These are phyloP conservation scores for Falco naumanni DNA, from an alignment of 2,797 vertebrate genomes.

Conservation along the genomic window DNA sequence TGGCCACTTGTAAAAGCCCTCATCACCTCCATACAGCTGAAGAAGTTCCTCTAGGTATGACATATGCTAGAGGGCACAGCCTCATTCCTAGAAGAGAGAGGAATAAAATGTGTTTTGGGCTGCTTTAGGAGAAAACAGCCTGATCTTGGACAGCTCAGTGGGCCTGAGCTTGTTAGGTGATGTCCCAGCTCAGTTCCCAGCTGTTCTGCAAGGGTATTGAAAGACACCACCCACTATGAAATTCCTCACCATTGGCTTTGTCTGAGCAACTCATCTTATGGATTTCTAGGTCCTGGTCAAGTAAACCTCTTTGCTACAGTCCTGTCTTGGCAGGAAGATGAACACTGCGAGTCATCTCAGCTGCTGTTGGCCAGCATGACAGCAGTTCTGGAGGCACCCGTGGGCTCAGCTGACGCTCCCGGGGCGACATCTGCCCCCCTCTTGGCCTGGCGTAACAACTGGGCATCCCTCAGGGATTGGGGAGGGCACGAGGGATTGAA, in stretches of 20 bases:
- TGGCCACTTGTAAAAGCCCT: neutral
- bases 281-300: neutral
- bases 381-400: neutral
- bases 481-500: neutral
- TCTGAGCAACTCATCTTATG: neutral
- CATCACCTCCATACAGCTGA: fast-evolving
- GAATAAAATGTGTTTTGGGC: neutral
- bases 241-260: neutral
- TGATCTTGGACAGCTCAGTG: neutral
- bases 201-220: neutral
- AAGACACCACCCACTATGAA: neutral
- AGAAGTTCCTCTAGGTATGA: neutral
- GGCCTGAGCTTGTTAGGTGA: neutral
- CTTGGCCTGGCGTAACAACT: neutral
- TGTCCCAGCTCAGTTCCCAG: neutral
- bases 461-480: neutral
- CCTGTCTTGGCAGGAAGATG: neutral
- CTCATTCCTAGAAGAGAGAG: neutral
- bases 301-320: neutral
- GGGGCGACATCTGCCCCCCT: neutral
- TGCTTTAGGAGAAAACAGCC: neutral
- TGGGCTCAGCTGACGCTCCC: neutral
- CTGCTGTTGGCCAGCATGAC: fast-evolving
- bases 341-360: neutral
- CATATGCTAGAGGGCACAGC: fast-evolving